phyloP scores from a whole-genome alignment of 2,113 vertebrate species.

The Etheostoma cragini region DNA sequence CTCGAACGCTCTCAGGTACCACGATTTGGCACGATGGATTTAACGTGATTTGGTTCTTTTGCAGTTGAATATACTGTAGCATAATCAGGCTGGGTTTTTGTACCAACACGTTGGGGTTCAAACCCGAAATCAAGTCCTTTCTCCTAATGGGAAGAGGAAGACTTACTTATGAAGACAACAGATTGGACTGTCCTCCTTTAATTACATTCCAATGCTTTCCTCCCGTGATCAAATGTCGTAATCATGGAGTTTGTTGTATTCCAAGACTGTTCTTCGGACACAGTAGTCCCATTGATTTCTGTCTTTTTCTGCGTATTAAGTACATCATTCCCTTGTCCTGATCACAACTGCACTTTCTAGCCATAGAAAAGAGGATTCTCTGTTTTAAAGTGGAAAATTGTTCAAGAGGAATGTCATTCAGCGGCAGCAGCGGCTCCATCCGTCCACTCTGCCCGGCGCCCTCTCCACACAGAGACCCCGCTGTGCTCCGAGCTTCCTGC shows the following conservation, averaged over 20 bases:
- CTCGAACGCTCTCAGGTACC: too few species aligned
- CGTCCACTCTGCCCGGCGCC: not conserved
- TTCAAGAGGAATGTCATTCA: constrained; percentile 53
- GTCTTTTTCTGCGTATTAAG: constrained; percentile 38
- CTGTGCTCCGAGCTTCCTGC: constrained; percentile 46
- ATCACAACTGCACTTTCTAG: constrained; percentile 37
- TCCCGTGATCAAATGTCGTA: constrained; percentile 22
- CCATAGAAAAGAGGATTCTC: constrained; percentile 48
- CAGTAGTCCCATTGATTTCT: constrained; percentile 30
- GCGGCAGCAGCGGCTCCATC: constrained; percentile 11
- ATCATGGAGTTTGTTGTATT: constrained; percentile 9
- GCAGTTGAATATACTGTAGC: too few species aligned
- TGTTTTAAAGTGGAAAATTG: constrained; percentile 60
- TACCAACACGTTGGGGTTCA: not conserved
- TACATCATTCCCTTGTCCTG: constrained; percentile 29
- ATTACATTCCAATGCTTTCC: constrained; percentile 28
- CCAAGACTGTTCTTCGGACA: constrained; percentile 9
- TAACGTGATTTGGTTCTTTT: too few species aligned
- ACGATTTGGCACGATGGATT: too few species aligned
- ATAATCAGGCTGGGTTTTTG: not conserved
- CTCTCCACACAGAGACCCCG: constrained; percentile 34
- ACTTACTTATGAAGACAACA: constrained; percentile 14
- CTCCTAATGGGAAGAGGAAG: not conserved
- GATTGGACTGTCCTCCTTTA: constrained; percentile 11
- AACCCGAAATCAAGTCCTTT: not conserved